These are phyloP conservation scores for Caradrina kadenii DNA, from an alignment of 2,888 invertebrate genomes.

Conservation along the genomic window DNA sequence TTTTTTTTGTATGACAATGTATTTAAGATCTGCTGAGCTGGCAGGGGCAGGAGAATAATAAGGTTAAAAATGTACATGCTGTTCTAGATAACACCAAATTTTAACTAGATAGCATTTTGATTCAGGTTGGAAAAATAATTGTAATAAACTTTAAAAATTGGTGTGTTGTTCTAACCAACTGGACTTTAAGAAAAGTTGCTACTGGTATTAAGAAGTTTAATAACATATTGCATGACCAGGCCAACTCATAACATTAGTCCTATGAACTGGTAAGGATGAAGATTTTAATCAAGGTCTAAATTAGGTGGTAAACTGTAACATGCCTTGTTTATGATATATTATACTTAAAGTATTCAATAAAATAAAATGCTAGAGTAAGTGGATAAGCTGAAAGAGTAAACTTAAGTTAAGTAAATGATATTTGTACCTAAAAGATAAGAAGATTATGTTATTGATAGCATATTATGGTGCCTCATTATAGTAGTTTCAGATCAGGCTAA, in stretches of 20 bases:
- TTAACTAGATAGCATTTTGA: background rate
- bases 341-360: background rate
- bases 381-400: background rate
- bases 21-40: no score
- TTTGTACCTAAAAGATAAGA: conserved; percentile 12
- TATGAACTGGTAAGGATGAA: background rate
- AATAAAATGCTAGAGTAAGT: background rate
- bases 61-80: background rate
- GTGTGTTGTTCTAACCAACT: background rate
- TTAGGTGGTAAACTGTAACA: background rate
- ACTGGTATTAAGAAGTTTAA: background rate
- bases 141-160: background rate
- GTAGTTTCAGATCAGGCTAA: background rate
- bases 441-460: background rate
- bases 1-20: no score
- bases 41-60: background rate
- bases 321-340: no score
- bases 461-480: background rate
- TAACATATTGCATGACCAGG: conserved; percentile 19
- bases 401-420: background rate
- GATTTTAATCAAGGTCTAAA: background rate
- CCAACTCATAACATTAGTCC: background rate
- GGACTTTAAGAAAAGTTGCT: no score
- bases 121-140: background rate
- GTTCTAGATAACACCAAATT: background rate